These are phyloP conservation scores for Dasypolia templi DNA, from an alignment of 2,888 invertebrate genomes.

Conservation along the genomic window DNA sequence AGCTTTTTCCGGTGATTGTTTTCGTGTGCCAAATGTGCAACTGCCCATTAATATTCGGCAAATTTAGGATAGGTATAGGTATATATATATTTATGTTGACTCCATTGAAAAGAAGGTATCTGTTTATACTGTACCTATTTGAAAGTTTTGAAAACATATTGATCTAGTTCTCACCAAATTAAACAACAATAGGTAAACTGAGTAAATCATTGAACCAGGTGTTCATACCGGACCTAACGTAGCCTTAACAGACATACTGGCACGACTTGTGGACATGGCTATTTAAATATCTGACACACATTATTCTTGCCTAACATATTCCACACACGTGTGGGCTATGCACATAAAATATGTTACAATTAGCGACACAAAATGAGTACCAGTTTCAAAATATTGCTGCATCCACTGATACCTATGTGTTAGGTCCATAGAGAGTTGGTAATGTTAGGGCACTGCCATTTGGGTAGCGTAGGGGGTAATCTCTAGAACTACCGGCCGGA, in stretches of 20 bases:
- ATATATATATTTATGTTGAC: not conserved
- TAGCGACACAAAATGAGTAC: constrained; percentile 32
- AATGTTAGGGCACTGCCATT: not conserved
- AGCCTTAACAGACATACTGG: not conserved
- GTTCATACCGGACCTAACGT: constrained; percentile 43
- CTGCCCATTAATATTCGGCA: not conserved
- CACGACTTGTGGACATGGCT: constrained; percentile 33
- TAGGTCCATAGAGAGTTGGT: constrained; percentile 22
- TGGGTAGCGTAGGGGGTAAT: too few species aligned
- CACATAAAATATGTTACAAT: constrained; percentile 37
- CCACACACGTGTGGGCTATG: constrained; percentile 30
- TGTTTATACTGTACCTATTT: not conserved
- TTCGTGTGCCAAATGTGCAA: constrained; percentile 21
- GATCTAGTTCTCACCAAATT: constrained; percentile 11
- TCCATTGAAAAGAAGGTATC: not conserved
- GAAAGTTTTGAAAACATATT: constrained; percentile 6
- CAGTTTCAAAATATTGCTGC: constrained; percentile 39
- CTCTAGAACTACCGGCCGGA: too few species aligned
- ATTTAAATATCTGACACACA: constrained; percentile 54
- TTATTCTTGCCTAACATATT: constrained; percentile 28
- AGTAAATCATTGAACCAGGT: constrained; percentile 34
- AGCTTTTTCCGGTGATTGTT: constrained; percentile 2
- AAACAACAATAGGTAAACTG: constrained; percentile 7
- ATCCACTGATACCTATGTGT: not conserved
- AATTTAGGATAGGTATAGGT: constrained; percentile 2